Evolutionary conservation across 2,888 invertebrate species (phyloP).

Genomic region (Nymphalis urticae): DNA sequence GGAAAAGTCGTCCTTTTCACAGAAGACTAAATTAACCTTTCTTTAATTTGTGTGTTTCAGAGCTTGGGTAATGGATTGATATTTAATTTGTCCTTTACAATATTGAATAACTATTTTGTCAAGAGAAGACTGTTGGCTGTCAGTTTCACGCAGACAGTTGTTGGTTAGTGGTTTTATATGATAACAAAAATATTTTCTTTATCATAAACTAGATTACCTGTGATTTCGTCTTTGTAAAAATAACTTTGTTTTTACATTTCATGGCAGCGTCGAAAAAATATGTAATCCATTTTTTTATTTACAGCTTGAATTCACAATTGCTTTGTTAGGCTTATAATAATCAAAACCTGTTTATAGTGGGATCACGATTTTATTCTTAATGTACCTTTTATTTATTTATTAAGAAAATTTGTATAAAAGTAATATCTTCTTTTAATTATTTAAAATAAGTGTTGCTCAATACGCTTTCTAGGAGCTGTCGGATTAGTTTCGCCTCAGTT

Average conservation of each 20-base stretch:
- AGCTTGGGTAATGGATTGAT: conserved; percentile 51
- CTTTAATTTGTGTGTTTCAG: conserved; percentile 46
- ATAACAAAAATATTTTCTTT: background rate
- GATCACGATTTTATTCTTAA: no score
- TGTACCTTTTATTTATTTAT: no score
- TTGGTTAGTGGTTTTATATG: conserved; percentile 47
- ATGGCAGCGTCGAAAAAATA: no score
- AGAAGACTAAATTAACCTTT: background rate
- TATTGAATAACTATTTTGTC: conserved; percentile 59
- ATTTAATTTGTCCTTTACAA: conserved; percentile 51
- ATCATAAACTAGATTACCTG: background rate
- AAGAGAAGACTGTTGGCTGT: conserved; percentile 54
- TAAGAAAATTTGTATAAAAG: no score
- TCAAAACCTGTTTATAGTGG: no score
- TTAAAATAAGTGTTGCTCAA: no score
- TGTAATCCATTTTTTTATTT: no score
- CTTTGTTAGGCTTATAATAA: no score
- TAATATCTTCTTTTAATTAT: no score
- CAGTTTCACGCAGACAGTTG: conserved; percentile 51
- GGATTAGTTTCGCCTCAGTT: conserved; percentile 83
- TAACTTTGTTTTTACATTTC: background rate
- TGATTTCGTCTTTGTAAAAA: background rate
- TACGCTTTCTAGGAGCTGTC: conserved; percentile 71
- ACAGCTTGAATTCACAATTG: no score
- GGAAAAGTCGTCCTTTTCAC: no score